phyloP scores from a whole-genome alignment of 2,888 invertebrate genomes.

The Eulithis prunata region DNA sequence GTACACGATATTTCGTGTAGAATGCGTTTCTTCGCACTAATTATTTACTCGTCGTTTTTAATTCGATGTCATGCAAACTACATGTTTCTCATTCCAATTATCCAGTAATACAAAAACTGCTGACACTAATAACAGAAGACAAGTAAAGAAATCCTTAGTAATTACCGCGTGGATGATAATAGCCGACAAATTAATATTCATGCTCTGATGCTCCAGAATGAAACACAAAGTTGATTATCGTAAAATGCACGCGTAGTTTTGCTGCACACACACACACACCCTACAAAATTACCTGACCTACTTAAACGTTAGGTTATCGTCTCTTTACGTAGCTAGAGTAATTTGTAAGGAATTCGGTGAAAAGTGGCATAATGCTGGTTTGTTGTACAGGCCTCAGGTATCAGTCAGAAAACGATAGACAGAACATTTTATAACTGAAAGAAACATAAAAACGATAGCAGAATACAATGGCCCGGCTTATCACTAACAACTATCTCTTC shows the following conservation, averaged over 20 bases:
- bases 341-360: neutral
- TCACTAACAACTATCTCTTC: too few relatives aligned
- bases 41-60: too few relatives aligned
- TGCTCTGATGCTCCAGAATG: constrained; percentile 35
- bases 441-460: too few relatives aligned
- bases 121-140: constrained; percentile 22
- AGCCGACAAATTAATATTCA: constrained; percentile 34
- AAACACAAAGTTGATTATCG: constrained; percentile 38
- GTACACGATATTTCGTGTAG: neutral
- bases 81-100: neutral
- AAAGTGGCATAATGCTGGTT: neutral
- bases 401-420: too few relatives aligned
- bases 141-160: constrained; percentile 18
- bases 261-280: constrained; percentile 25
- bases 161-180: constrained; percentile 25
- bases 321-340: neutral
- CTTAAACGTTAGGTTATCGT: constrained; percentile 10
- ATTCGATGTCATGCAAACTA: neutral
- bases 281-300: constrained; percentile 30
- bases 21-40: too few relatives aligned
- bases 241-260: constrained; percentile 33
- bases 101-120: constrained; percentile 11
- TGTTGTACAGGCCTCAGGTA: neutral
- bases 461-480: too few relatives aligned
- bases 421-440: too few relatives aligned